phyloP scores from a whole-genome alignment of 2,113 vertebrate genomes.

The Camelus dromedarius region DNA sequence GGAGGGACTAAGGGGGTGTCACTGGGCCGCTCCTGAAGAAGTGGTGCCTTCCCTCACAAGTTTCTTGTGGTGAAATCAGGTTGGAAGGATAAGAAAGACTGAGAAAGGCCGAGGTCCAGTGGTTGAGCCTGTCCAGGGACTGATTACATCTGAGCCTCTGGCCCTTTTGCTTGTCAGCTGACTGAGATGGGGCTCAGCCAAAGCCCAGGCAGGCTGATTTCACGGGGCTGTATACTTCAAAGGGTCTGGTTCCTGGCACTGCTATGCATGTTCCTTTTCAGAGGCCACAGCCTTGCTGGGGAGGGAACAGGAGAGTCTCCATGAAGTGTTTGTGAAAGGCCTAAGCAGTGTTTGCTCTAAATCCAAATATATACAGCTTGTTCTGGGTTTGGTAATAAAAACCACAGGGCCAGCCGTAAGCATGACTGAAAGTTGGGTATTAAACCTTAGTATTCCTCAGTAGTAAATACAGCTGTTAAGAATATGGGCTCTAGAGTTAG shows the following conservation, averaged over 20 bases:
- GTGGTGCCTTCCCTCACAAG: neutral
- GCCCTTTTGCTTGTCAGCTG: slow-evolving; percentile 35
- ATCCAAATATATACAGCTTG: slow-evolving; percentile 46
- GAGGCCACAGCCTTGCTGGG: neutral
- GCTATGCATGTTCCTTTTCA: neutral
- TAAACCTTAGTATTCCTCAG: slow-evolving; percentile 26
- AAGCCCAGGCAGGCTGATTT: slow-evolving; percentile 49
- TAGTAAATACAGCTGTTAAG: neutral
- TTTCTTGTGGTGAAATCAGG: slow-evolving; percentile 36
- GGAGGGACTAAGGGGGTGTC: neutral
- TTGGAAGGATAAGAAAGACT: slow-evolving; percentile 5
- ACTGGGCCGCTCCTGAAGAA: neutral
- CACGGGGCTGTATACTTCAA: slow-evolving; percentile 60
- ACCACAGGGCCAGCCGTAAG: neutral
- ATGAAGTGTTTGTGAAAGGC: slow-evolving; percentile 45
- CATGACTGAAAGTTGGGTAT: neutral
- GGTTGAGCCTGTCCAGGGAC: slow-evolving; percentile 54
- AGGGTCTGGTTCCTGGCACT: slow-evolving; percentile 69
- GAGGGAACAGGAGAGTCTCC: slow-evolving; percentile 19
- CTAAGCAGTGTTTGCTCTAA: slow-evolving; percentile 55
- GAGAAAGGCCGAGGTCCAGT: slow-evolving; percentile 17
- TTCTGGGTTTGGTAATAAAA: slow-evolving; percentile 39
- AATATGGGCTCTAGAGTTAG: neutral
- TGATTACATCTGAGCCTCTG: slow-evolving; percentile 66
- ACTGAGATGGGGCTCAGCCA: slow-evolving; percentile 54